phyloP scores from a whole-genome alignment of 2,888 invertebrate genomes.

The Listrodromus nycthemerus region DNA sequence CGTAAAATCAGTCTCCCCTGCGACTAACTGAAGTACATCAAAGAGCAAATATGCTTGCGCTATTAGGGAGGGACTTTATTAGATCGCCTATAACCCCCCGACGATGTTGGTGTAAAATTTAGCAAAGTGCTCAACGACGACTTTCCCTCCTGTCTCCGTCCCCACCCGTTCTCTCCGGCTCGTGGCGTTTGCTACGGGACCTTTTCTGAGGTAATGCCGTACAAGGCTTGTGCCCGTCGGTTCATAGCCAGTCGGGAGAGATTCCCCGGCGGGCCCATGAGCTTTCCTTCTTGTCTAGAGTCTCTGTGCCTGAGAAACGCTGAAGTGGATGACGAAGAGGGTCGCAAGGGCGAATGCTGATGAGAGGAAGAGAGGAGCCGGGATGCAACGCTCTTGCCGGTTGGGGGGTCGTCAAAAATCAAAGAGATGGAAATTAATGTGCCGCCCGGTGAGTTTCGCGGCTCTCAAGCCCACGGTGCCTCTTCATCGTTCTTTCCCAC shows the following conservation, averaged over 20 bases:
- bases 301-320: conserved; percentile 67
- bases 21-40: conserved; percentile 77
- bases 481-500: conserved; percentile 23
- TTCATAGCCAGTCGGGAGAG: conserved; percentile 30
- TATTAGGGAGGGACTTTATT: conserved; percentile 79
- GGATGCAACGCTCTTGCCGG: conserved; percentile 49
- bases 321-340: conserved; percentile 49
- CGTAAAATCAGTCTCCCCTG: conserved; percentile 70
- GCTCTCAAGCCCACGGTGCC: conserved; percentile 6
- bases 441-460: conserved; percentile 53
- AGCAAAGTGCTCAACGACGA: conserved; percentile 76
- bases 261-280: conserved; percentile 46
- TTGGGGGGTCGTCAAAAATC: conserved; percentile 79
- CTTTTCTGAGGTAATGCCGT: conserved; percentile 27
- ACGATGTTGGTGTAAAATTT: conserved; percentile 76
- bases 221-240: conserved; percentile 50
- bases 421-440: conserved; percentile 82
- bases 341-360: conserved; percentile 43
- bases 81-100: conserved; percentile 79
- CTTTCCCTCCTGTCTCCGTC: conserved; percentile 62
- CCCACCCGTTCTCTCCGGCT: conserved; percentile 33
- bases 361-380: conserved; percentile 39
- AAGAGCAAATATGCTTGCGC: conserved; percentile 76
- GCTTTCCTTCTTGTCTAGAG: conserved; percentile 54
- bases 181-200: conserved; percentile 20